A percentile compares a stretch with the other conserved stretches of the same genome.
Conservation (phyloP, 37 sponge, comb jelly and placozoan species). For the Lycopodina hypogea region DNA sequence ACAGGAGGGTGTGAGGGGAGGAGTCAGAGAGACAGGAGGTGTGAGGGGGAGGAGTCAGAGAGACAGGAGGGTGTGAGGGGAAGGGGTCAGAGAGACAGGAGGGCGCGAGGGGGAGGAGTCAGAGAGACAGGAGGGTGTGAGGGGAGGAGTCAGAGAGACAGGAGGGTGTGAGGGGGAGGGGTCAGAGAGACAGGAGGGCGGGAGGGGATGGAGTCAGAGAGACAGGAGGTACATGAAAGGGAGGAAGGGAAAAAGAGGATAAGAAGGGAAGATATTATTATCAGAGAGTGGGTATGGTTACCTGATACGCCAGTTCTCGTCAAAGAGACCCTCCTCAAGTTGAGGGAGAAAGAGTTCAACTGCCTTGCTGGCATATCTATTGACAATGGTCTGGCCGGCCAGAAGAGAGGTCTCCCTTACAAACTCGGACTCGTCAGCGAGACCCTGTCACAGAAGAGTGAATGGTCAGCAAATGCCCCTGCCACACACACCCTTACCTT, state of each 20-base stretch:
- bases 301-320: slow-evolving; percentile 98
- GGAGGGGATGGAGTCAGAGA: background rate
- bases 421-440: slow-evolving; percentile 95
- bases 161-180: background rate
- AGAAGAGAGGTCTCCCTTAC: slow-evolving; percentile 87
- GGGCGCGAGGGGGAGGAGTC: too few relatives aligned
- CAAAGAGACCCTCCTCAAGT: slow-evolving; percentile 78
- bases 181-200: background rate
- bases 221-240: background rate
- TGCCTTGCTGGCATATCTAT: slow-evolving; percentile 84
- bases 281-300: background rate
- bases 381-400: slow-evolving; percentile 88
- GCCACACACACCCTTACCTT: slow-evolving; percentile 61
- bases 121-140: too few relatives aligned
- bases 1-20: background rate
- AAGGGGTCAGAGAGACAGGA: too few relatives aligned
- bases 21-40: background rate
- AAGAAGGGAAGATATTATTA: background rate
- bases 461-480: background rate
- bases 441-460: slow-evolving; percentile 53
- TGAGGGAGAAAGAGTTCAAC: slow-evolving; percentile 89
- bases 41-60: background rate
- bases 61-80: background rate
- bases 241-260: background rate
- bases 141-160: too few relatives aligned